Evolutionary conservation across 2,797 vertebrate genomes (phyloP).

Genomic region (Orestias chungarensis): DNA sequence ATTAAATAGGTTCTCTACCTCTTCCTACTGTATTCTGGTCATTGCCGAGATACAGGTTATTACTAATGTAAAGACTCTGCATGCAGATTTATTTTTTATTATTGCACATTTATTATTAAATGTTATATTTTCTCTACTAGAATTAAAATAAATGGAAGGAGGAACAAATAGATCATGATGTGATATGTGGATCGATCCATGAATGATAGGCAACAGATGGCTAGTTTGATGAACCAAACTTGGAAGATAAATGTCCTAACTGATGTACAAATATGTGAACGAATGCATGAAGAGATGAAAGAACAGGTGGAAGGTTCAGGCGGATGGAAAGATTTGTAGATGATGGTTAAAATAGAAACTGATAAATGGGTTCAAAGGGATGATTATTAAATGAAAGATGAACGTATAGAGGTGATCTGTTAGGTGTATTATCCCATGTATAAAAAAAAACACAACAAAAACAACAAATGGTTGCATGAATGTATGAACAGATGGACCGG

Average conservation of each 20-base stretch:
- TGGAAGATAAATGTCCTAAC: no score
- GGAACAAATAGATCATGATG: background rate
- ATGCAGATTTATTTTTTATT: background rate
- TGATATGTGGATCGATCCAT: background rate
- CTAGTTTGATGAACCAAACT: background rate
- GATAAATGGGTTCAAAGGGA: no score
- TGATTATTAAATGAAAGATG: background rate
- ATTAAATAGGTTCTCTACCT: background rate
- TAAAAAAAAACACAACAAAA: background rate
- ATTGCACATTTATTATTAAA: background rate
- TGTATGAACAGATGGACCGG: no score
- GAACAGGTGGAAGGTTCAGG: background rate
- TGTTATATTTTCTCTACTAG: background rate
- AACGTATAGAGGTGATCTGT: background rate
- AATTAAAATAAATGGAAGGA: background rate
- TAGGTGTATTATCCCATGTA: background rate
- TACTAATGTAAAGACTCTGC: background rate
- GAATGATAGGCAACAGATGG: background rate
- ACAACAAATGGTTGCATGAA: background rate
- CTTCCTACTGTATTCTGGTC: background rate
- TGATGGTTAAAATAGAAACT: no score
- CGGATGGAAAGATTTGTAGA: background rate
- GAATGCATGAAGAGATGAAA: background rate
- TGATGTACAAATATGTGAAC: no score
- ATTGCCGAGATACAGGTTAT: background rate